A percentile compares a stretch with the other conserved stretches of the same genome.
Conservation (phyloP, 2,113 vertebrate genomes). For the Todiramphus saurophagus region DNA sequence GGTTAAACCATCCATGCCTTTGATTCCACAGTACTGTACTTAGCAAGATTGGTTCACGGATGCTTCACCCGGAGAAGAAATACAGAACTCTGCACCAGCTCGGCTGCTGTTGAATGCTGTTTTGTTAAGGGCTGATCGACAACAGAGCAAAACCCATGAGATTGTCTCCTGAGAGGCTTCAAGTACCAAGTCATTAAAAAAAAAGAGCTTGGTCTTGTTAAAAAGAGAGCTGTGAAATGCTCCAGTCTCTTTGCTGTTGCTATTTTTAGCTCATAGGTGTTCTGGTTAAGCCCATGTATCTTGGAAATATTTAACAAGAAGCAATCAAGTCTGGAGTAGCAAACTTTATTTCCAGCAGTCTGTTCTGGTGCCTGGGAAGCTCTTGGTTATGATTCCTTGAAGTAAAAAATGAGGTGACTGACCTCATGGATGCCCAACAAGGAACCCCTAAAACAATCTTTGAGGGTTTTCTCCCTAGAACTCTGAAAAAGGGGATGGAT, state of each 20-base stretch:
- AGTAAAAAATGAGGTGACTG: neutral
- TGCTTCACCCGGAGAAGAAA: neutral
- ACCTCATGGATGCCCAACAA: neutral
- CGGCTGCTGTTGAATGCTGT: neutral
- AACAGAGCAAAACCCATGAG: neutral
- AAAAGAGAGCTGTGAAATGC: neutral
- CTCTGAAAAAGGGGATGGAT: neutral
- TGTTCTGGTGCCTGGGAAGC: neutral
- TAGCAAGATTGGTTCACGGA: neutral
- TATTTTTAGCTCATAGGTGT: neutral
- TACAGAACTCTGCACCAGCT: neutral
- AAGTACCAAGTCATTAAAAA: neutral
- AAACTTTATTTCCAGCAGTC: neutral
- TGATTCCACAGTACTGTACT: rapidly evolving
- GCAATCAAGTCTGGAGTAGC: neutral
- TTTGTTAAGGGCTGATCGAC: neutral
- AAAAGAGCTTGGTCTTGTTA: neutral
- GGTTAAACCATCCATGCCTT: neutral
- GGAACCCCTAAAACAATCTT: neutral
- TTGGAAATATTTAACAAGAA: neutral
- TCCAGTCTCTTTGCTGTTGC: neutral
- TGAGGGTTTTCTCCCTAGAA: neutral
- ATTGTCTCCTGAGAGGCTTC: neutral
- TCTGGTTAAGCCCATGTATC: neutral
- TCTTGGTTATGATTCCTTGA: neutral